Percentiles rank a stretch among this genome's conserved stretches.
phyloP scores from a whole-genome alignment of 92 coral and sea anemone species.

The Metridium senile region DNA sequence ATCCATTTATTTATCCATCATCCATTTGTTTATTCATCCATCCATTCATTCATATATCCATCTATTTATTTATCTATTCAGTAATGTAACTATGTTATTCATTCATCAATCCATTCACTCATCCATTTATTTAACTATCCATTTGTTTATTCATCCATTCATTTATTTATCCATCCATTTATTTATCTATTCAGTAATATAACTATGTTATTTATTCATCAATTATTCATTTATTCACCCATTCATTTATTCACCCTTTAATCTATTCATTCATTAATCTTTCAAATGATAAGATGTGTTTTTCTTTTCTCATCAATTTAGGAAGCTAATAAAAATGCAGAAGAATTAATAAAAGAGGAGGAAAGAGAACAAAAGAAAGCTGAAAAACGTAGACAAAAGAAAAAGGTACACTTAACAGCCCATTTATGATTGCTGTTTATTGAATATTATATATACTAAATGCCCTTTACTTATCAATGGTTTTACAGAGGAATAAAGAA shows the following conservation, averaged over 20 bases:
- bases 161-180: too few species aligned
- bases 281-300: too few species aligned
- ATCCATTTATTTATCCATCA: neutral
- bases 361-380: slow-evolving; percentile 93
- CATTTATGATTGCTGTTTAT: too few species aligned
- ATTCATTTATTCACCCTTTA: neutral
- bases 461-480: neutral
- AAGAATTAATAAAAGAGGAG: slow-evolving; percentile 95
- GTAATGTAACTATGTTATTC: too few species aligned
- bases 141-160: too few species aligned
- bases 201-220: too few species aligned
- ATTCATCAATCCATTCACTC: too few species aligned
- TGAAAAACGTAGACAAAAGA: slow-evolving; percentile 93
- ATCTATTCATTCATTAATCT: neutral
- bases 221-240: neutral
- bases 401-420: slow-evolving; percentile 61
- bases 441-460: neutral
- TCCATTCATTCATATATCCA: too few species aligned
- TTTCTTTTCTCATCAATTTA: slow-evolving; percentile 10
- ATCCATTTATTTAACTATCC: too few species aligned
- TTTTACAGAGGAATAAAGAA: slow-evolving; percentile 68
- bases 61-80: too few species aligned
- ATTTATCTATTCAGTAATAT: too few species aligned
- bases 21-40: too few species aligned
- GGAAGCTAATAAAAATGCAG: slow-evolving; percentile 99